Evolutionary conservation across 2,113 vertebrate species (phyloP).

Genomic region (Pedetes capensis): DNA sequence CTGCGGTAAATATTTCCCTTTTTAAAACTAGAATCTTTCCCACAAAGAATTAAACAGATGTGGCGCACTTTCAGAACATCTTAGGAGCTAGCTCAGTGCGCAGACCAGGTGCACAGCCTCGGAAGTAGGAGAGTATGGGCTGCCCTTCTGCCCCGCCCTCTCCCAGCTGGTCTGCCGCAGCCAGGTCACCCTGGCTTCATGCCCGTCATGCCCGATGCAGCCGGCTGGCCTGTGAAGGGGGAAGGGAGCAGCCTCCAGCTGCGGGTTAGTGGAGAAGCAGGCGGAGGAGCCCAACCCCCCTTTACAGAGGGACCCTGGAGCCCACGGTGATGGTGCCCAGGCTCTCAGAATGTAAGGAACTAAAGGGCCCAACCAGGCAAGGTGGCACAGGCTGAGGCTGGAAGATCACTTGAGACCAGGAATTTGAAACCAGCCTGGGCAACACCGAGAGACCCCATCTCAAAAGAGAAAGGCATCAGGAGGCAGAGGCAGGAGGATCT

Average conservation of each 20-base stretch:
- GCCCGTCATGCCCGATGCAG: background rate
- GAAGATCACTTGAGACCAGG: too few species aligned
- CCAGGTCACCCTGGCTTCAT: too few species aligned
- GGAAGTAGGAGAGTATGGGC: background rate
- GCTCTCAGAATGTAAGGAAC: background rate
- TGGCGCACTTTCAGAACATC: background rate
- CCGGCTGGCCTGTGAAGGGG: background rate
- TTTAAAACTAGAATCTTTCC: background rate
- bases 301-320: too few species aligned
- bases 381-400: background rate
- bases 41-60: background rate
- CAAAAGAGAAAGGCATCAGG: too few species aligned
- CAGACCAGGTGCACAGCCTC: background rate
- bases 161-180: background rate
- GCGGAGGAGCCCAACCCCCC: background rate
- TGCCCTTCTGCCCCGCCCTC: too few species aligned
- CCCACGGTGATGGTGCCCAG: too few species aligned
- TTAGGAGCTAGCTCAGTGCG: background rate
- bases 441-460: too few species aligned
- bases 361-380: background rate
- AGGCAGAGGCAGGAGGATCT: too few species aligned
- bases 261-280: background rate
- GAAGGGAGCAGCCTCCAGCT: rapidly evolving
- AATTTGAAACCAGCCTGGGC: too few species aligned
- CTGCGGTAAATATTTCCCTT: background rate